A percentile compares a stretch with the other conserved stretches of the same genome.
Conservation (phyloP, 2,113 vertebrate species). For the Syngnathoides biaculeatus region DNA sequence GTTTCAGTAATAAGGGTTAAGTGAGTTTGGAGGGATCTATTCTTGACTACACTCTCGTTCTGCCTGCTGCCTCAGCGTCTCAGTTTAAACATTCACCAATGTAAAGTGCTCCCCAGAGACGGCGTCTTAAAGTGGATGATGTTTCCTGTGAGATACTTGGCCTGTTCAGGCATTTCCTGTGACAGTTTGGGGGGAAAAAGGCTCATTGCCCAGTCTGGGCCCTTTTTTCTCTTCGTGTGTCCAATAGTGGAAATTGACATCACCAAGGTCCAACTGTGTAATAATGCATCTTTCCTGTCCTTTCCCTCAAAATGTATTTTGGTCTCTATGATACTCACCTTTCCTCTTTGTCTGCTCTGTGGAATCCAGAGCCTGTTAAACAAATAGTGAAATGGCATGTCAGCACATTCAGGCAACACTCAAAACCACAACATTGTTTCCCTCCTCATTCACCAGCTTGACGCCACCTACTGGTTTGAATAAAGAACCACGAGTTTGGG, state of each 20-base stretch:
- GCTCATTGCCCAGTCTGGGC: constrained; percentile 24
- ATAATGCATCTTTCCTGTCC: constrained; percentile 20
- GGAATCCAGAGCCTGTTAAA: constrained; percentile 69
- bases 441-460: constrained; percentile 25
- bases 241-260: not conserved
- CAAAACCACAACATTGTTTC: constrained; percentile 35
- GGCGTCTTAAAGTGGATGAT: constrained; percentile 57
- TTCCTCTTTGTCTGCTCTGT: constrained; percentile 54
- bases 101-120: constrained; percentile 58
- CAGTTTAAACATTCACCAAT: constrained; percentile 58
- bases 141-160: constrained; percentile 69
- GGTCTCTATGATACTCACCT: constrained; percentile 32
- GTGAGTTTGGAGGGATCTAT: constrained; percentile 33
- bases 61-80: constrained; percentile 25
- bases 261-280: not conserved
- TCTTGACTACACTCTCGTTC: constrained; percentile 14
- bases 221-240: not conserved
- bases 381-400: constrained; percentile 64
- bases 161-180: constrained; percentile 70
- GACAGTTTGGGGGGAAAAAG: constrained; percentile 44
- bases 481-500: constrained; percentile 23
- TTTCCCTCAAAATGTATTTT: constrained; percentile 29
- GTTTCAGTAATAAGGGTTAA: constrained; percentile 15
- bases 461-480: constrained; percentile 63
- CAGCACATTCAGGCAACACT: constrained; percentile 68